These are phyloP conservation scores for Synodontis membranacea DNA, from an alignment of 2,113 vertebrate species.

Conservation along the genomic window DNA sequence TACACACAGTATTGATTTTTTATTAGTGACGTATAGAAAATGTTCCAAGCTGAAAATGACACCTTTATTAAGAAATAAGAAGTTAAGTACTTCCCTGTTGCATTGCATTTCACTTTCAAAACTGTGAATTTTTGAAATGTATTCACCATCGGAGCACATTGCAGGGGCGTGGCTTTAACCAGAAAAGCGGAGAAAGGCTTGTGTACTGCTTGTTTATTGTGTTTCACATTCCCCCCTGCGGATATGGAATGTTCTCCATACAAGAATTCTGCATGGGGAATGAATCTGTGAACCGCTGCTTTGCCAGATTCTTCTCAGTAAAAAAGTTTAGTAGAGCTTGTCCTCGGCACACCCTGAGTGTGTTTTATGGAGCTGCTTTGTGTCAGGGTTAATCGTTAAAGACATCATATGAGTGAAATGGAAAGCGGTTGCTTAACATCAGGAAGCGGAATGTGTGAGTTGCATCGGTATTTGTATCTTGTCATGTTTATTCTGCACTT, in stretches of 20 bases:
- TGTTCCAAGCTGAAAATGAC: not conserved
- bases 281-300: not conserved
- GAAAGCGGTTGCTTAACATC: not conserved
- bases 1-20: not conserved
- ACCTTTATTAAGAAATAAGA: not conserved
- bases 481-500: not conserved
- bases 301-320: not conserved
- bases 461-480: slow-evolving; percentile 9
- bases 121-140: not conserved
- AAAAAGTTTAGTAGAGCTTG: not conserved
- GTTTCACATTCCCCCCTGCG: no score
- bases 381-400: not conserved
- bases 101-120: not conserved
- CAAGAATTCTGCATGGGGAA: not conserved
- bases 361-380: not conserved
- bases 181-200: not conserved
- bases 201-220: not conserved
- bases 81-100: not conserved
- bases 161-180: not conserved
- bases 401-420: not conserved
- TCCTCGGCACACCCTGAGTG: not conserved
- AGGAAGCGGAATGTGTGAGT: not conserved
- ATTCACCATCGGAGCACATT: not conserved
- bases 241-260: not conserved
- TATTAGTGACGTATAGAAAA: not conserved